These are phyloP conservation scores for Dendroctonus valens DNA, from an alignment of 1,140 invertebrate species.

Conservation along the genomic window DNA sequence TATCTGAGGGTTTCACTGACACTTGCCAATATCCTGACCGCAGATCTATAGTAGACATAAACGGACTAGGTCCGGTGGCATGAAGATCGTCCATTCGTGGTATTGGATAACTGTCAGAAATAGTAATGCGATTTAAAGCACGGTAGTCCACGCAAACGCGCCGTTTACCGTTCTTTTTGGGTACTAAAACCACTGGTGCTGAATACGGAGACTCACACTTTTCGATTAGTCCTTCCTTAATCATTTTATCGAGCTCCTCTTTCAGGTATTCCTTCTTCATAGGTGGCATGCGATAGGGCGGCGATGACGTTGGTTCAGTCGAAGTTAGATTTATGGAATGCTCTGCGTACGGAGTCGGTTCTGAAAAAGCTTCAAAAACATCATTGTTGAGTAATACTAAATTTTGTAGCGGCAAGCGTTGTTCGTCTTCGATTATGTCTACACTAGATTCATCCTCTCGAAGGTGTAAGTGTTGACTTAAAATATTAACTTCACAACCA, in stretches of 20 bases:
- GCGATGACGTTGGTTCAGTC: slow-evolving; percentile 23
- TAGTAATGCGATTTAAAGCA: slow-evolving; percentile 46
- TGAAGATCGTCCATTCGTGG: slow-evolving; percentile 50
- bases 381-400: slow-evolving; percentile 1
- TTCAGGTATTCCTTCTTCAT: slow-evolving; percentile 26
- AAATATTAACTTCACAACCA: neutral
- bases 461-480: neutral
- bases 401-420: neutral
- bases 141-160: slow-evolving; percentile 54
- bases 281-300: slow-evolving; percentile 34
- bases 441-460: neutral
- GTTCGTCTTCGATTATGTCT: neutral
- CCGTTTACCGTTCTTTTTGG: slow-evolving; percentile 51
- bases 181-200: slow-evolving; percentile 53
- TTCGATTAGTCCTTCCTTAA: slow-evolving; percentile 48
- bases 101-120: slow-evolving; percentile 52
- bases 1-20: slow-evolving; percentile 38
- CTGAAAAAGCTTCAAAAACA: neutral
- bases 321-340: slow-evolving; percentile 22
- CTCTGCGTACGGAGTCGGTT: slow-evolving; percentile 30
- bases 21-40: slow-evolving; percentile 49
- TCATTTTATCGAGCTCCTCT: slow-evolving; percentile 39
- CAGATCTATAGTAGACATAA: slow-evolving; percentile 53
- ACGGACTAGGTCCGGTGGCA: slow-evolving; percentile 46
- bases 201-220: slow-evolving; percentile 51